Evolutionary conservation across 2,113 vertebrate species (phyloP).

Genomic region (Brachyhypopomus gauderio): DNA sequence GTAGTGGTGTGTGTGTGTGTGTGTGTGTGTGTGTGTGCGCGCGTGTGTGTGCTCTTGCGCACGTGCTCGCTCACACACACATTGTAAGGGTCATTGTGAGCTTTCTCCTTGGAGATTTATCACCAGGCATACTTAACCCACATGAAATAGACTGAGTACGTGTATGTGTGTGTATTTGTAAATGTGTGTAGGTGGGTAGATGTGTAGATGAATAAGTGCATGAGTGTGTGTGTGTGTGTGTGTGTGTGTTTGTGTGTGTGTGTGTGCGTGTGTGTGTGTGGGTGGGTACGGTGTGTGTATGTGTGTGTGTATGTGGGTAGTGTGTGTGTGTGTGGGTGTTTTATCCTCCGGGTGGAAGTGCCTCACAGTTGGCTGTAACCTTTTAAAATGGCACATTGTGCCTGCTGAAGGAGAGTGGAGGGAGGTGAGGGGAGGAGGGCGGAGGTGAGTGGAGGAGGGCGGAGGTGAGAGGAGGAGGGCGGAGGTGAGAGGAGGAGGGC

Average conservation of each 20-base stretch:
- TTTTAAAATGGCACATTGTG: slow-evolving; percentile 72
- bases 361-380: slow-evolving; percentile 63
- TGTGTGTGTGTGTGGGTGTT: slow-evolving; percentile 10
- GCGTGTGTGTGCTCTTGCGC: background rate
- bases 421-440: background rate
- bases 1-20: slow-evolving; percentile 2
- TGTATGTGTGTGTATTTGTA: slow-evolving; percentile 10
- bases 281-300: too few species aligned
- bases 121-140: slow-evolving; percentile 37
- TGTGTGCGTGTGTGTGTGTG: too few species aligned
- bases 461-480: too few species aligned
- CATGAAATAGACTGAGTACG: slow-evolving; percentile 20
- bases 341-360: slow-evolving; percentile 54
- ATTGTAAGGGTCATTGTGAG: slow-evolving; percentile 25
- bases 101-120: background rate
- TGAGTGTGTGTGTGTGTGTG: slow-evolving; percentile 33
- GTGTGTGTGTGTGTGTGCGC: background rate
- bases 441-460: too few species aligned
- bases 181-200: background rate
- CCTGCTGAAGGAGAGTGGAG: slow-evolving; percentile 61
- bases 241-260: background rate
- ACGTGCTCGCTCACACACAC: background rate
- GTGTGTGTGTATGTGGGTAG: too few species aligned
- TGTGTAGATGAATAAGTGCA: background rate
- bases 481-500: too few species aligned